These are phyloP conservation scores for Hesperia comma DNA, from an alignment of 2,888 invertebrate species.

Conservation along the genomic window DNA sequence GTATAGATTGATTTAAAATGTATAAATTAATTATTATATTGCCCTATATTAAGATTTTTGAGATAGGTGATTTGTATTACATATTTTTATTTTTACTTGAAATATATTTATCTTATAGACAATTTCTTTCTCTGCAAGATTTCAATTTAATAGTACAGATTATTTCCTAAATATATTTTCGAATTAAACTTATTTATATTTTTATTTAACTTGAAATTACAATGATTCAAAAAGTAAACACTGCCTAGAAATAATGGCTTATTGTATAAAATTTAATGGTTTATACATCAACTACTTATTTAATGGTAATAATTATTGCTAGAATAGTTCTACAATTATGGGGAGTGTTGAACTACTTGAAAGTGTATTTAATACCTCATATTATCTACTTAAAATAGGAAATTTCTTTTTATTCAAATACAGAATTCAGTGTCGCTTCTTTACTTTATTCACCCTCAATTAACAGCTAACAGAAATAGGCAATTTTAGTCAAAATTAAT, in stretches of 20 bases:
- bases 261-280: not conserved
- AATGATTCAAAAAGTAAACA: not conserved
- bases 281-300: no score
- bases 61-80: conserved; percentile 23
- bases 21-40: conserved; percentile 20
- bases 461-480: no score
- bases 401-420: no score
- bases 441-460: no score
- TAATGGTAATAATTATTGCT: no score
- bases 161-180: conserved; percentile 6
- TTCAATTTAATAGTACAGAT: not conserved
- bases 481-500: no score
- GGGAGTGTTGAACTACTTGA: no score
- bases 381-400: no score
- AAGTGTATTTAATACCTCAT: no score
- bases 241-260: not conserved
- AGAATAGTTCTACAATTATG: no score
- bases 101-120: conserved; percentile 10
- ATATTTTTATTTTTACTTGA: conserved; percentile 18
- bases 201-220: not conserved
- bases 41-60: conserved; percentile 16
- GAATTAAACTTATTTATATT: not conserved
- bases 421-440: no score
- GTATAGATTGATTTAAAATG: conserved; percentile 53
- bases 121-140: conserved; percentile 4